Evolutionary conservation across 2,113 vertebrate species (phyloP), one percentile per base, ranked within the genome.

Genomic region (Salminus brasiliensis): DNA sequence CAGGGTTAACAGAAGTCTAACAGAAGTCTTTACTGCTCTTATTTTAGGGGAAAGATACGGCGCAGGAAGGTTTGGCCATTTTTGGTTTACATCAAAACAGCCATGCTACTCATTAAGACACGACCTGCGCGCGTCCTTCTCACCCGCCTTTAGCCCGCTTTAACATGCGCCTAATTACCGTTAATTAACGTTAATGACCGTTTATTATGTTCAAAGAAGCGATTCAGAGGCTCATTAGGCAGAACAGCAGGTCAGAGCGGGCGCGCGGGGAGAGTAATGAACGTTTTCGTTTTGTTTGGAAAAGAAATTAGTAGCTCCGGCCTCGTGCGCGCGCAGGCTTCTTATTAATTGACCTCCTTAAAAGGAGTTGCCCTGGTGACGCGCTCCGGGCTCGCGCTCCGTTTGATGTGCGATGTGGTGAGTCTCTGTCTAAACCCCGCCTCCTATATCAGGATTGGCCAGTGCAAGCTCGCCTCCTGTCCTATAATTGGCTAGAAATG

Each of bases 291-390:
- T 15, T 45, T 47, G 25, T 29, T 47, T 45, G 43, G 0, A 6
- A 45, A 45, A 15, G 43, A 9, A 45, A 15, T 45, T 45, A 45
- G 43, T 45, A 45, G 43, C 43, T 30, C 57, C n/a, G n/a, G n/a
- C n/a, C n/a, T n/a, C n/a, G n/a, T n/a, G n/a, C n/a, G n/a, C n/a
- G 9, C 21, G 52, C 15, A 39, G 21, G 6, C 41, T 16, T 27
- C 53, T 12, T 16, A 11, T 7, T 69, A 67, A n/a, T 27, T 74
- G 30, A 32, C 72, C 74, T 72, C 70, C 86, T 59, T 89, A 88
- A 87, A 89, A 88, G 88, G 88, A 87, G 79, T 68, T 57, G 62
- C n/a, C 73, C 68, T 68, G 66, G 81, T 91, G 91, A 91, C 89
- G 89, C 85, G 80, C 82, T 55, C 65, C 68, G 57, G 71, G 55